A percentile compares a stretch with the other conserved stretches of the same genome.
These are phyloP conservation scores for Zaprionus inermis DNA, from an alignment of 1,140 invertebrate species.

Conservation along the genomic window DNA sequence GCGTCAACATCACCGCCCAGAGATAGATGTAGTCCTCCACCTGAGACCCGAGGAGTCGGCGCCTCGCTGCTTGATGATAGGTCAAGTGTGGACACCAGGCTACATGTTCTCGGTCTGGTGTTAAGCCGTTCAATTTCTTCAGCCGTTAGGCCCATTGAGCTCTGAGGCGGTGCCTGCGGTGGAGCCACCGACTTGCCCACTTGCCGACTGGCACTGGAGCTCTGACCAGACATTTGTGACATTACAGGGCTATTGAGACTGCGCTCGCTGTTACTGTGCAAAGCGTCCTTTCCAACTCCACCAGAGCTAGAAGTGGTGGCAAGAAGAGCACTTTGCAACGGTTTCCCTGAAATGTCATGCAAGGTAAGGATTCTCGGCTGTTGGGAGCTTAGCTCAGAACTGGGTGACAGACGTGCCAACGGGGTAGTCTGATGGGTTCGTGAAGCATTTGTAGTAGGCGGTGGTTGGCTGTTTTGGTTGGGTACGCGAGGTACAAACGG, in stretches of 20 bases:
- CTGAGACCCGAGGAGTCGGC: constrained; percentile 88
- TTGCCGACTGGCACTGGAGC: constrained; percentile 89
- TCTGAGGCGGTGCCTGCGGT: constrained; percentile 86
- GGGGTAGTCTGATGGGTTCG: constrained; percentile 94
- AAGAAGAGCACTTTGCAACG: constrained; percentile 93
- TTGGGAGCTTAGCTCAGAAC: constrained; percentile 95
- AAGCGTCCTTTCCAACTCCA: constrained; percentile 91
- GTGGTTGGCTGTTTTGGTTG: constrained; percentile 86
- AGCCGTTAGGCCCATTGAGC: constrained; percentile 93
- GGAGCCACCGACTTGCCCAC: constrained; percentile 85
- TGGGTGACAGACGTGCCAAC: constrained; percentile 94
- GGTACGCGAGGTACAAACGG: constrained; percentile 88
- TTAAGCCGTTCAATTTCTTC: constrained; percentile 97
- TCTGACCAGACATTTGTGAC: constrained; percentile 93
- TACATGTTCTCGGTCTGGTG: constrained; percentile 92
- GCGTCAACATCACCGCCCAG: constrained; percentile 88
- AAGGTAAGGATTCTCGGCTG: constrained; percentile 95
- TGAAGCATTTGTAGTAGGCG: constrained; percentile 86
- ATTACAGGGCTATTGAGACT: constrained; percentile 95
- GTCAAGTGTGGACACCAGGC: constrained; percentile 95
- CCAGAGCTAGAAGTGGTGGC: constrained; percentile 94
- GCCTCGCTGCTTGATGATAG: constrained; percentile 96
- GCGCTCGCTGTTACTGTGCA: constrained; percentile 94
- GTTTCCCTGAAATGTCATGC: constrained; percentile 96
- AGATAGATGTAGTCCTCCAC: constrained; percentile 87